Evolutionary conservation across 2,797 vertebrate genomes (phyloP), one percentile per base, ranked within the genome.

Genomic region (Holocentrus rufus): DNA sequence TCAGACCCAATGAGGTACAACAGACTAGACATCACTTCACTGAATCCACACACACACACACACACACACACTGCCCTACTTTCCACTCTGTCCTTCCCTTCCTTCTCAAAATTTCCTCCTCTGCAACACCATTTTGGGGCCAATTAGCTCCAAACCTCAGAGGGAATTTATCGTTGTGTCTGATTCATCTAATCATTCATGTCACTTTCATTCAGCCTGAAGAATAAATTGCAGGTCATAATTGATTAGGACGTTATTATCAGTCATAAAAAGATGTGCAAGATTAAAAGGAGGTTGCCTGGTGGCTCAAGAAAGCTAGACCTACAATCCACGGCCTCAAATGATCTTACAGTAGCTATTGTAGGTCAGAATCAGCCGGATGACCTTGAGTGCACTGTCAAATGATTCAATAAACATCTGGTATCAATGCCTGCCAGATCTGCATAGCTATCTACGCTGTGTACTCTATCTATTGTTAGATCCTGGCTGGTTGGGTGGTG

Each of bases 1-100:
- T 88, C 42, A 17, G 54, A 69, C 27, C 47, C 23, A 47, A 53
- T 52, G 76, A 92, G 88, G 92, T 93, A 85, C 14, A 82, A 79
- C 61, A 67, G 42, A 55, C 71, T 2, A 61, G 52, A 78, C 67
- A 57, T 81, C 53, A 77, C 49, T 57, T 79, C 79, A 77, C 53
- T n/a, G 4, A 63, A 14, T 5, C n/a, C 11, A 36, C 65, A 71
- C 57, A 34, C 7, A 75, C 25, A 62, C 62, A 49, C 55, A 62
- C 34, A 23, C 50, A 59, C 18, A 59, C 56, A 39, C 56, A 20
- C 18, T 56, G 39, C 5, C 59, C 36, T 62, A 47, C 36, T 75
- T 64, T 69, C 20, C 60, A 18, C 69, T 65, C 7, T 20, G 36
- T 53, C 60, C 50, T 76, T 25, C 1, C 11, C 15, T 58, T 27